These are phyloP conservation scores for Drosophila busckii DNA, from an alignment of 1,140 invertebrate species.

Conservation along the genomic window DNA sequence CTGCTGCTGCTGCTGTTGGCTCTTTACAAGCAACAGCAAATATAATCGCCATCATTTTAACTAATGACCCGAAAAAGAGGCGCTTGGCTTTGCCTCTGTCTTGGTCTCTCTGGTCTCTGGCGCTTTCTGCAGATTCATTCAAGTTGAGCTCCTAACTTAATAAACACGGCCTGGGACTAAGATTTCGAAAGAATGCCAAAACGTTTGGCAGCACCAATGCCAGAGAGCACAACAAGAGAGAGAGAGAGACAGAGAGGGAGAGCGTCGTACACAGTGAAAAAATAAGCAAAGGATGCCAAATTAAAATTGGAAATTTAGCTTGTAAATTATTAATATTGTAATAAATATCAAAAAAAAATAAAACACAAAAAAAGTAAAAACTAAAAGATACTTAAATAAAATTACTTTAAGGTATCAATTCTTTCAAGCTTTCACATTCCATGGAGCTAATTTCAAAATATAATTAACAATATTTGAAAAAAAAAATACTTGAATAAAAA, in stretches of 20 bases:
- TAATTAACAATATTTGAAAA: no score
- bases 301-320: no score
- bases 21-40: constrained; percentile 64
- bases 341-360: no score
- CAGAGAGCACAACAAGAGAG: background rate
- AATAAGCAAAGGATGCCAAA: no score
- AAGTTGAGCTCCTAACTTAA: constrained; percentile 71
- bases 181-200: constrained; percentile 70
- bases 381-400: no score
- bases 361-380: no score
- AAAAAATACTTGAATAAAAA: no score
- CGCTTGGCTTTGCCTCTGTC: constrained; percentile 32
- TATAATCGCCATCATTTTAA: constrained; percentile 77
- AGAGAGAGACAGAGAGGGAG: background rate
- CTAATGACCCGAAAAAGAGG: constrained; percentile 60
- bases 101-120: constrained; percentile 5
- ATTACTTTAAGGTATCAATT: no score
- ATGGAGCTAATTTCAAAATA: no score
- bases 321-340: no score
- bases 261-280: no score
- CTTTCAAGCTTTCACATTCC: no score
- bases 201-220: constrained; percentile 25
- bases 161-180: constrained; percentile 50
- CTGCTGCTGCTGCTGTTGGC: constrained; percentile 1
- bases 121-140: constrained; percentile 76